These are phyloP conservation scores for Apostichopus leukothele DNA, from an alignment of 53 echinoderm and acorn worm genomes.

Conservation along the genomic window DNA sequence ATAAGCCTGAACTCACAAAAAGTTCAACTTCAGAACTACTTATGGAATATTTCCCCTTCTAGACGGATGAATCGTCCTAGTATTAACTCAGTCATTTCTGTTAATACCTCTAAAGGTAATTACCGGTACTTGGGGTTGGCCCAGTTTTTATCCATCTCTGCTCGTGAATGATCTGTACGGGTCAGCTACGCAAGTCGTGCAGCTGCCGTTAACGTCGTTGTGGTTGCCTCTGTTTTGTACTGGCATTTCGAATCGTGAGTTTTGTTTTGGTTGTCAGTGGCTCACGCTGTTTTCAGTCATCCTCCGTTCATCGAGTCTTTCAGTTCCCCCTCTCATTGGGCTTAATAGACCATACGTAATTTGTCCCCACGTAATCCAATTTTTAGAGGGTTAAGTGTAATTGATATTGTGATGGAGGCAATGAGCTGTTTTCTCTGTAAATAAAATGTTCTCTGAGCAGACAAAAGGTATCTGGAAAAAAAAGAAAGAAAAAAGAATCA, in stretches of 20 bases:
- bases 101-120: background rate
- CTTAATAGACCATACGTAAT: slow-evolving; percentile 44
- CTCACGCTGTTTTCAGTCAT: background rate
- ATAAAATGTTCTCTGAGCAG: slow-evolving; percentile 27
- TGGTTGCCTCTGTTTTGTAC: background rate
- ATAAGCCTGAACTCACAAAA: slow-evolving; percentile 39
- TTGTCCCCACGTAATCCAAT: slow-evolving; percentile 43
- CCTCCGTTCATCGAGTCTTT: slow-evolving; percentile 13
- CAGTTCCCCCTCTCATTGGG: background rate
- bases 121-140: slow-evolving; percentile 14
- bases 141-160: slow-evolving; percentile 15
- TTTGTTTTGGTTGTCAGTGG: slow-evolving; percentile 25
- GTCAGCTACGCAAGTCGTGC: background rate
- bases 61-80: slow-evolving; percentile 15
- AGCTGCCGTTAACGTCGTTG: background rate
- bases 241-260: background rate
- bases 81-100: slow-evolving; percentile 18
- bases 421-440: slow-evolving; percentile 46
- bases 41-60: background rate
- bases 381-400: slow-evolving; percentile 43
- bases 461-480: background rate
- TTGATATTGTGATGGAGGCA: slow-evolving; percentile 41
- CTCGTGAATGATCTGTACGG: background rate
- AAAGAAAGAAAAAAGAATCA: slow-evolving; percentile 34
- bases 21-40: slow-evolving; percentile 13